Evolutionary conservation across 37 sponge, comb jelly and placozoan genomes (phyloP).

Genomic region (Beroe ovata): DNA sequence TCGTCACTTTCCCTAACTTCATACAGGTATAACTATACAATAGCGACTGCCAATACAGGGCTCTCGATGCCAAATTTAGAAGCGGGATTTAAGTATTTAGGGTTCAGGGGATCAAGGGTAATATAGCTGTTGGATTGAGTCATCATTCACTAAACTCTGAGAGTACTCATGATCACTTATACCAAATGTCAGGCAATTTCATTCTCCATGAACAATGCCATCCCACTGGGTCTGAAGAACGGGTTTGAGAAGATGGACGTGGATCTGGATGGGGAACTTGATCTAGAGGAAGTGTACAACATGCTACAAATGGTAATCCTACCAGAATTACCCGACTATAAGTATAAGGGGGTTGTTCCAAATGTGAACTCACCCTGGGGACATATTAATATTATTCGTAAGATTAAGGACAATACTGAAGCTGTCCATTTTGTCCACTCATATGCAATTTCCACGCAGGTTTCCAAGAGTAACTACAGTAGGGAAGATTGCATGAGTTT

Average conservation of each 20-base stretch:
- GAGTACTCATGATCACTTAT: too few relatives aligned
- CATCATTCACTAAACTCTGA: too few relatives aligned
- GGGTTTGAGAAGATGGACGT: conserved; percentile 56
- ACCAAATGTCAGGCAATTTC: conserved; percentile 55
- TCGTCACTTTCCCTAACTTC: conserved; percentile 40
- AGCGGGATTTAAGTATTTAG: too few relatives aligned
- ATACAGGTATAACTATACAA: conserved; percentile 17
- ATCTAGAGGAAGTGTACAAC: conserved; percentile 39
- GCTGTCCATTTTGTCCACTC: too few relatives aligned
- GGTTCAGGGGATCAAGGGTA: too few relatives aligned
- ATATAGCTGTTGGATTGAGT: too few relatives aligned
- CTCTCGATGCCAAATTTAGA: too few relatives aligned
- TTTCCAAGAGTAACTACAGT: conserved; percentile 20
- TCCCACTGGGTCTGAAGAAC: conserved; percentile 30
- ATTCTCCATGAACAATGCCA: conserved; percentile 4
- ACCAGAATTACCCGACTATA: background rate
- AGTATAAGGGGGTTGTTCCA: background rate
- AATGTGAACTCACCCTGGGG: background rate
- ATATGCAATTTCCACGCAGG: too few relatives aligned
- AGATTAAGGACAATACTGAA: too few relatives aligned
- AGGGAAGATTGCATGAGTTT: background rate
- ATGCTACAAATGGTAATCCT: conserved; percentile 25
- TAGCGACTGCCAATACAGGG: too few relatives aligned
- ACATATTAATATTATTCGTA: background rate
- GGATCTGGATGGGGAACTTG: conserved; percentile 26